Conservation (phyloP, 2,113 vertebrate species). For the Pseudorasbora parva region DNA sequence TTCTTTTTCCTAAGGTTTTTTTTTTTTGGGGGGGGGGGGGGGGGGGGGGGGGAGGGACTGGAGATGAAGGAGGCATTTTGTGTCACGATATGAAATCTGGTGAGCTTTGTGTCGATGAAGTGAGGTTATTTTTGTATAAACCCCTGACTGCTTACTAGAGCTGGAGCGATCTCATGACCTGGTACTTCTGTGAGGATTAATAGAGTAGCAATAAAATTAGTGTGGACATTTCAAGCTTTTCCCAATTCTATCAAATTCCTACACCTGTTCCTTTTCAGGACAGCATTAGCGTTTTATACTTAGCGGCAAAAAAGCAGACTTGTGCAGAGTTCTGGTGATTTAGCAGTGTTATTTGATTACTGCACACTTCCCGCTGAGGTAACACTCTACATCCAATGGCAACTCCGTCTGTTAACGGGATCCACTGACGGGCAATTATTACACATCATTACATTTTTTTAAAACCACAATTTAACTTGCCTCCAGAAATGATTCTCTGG, state of each 20-base stretch:
- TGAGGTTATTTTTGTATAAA: conserved; percentile 61
- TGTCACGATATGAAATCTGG: conserved; percentile 56
- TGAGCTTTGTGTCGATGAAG: conserved; percentile 58
- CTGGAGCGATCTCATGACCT: conserved; percentile 64
- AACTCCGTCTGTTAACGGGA: conserved; percentile 75
- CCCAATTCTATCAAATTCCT: conserved; percentile 65
- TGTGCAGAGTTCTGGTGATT: conserved; percentile 52
- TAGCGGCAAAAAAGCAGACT: conserved; percentile 53
- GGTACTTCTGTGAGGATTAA: conserved; percentile 72
- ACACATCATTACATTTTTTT: conserved; percentile 83
- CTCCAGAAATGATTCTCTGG: conserved; percentile 81
- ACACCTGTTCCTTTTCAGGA: conserved; percentile 62
- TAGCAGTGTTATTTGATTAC: conserved; percentile 61
- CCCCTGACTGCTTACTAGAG: conserved; percentile 68
- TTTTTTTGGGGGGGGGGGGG: no score
- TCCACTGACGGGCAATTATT: conserved; percentile 85
- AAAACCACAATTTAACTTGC: conserved; percentile 85
- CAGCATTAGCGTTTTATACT: conserved; percentile 2
- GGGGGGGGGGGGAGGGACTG: conserved; percentile 47
- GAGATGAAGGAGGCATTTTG: conserved; percentile 58
- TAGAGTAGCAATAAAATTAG: conserved; percentile 70
- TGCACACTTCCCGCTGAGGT: conserved; percentile 46
- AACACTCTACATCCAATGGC: conserved; percentile 22
- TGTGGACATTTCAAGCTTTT: conserved; percentile 60
- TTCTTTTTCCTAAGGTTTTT: conserved; percentile 53